These are phyloP conservation scores for Axea sp. DNA, from an alignment of 2,888 invertebrate genomes.

Conservation along the genomic window DNA sequence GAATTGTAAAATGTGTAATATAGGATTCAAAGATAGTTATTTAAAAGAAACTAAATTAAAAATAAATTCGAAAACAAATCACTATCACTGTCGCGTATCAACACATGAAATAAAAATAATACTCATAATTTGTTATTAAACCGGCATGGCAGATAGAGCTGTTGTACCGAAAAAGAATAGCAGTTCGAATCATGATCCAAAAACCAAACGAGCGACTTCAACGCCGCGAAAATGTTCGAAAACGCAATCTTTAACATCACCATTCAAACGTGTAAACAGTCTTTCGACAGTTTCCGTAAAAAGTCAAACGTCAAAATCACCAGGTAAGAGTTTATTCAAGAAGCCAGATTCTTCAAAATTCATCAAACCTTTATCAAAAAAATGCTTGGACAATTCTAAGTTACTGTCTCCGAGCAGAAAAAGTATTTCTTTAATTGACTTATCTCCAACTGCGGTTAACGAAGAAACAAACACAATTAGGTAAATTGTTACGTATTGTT, in stretches of 20 bases:
- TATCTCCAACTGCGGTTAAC: conserved; percentile 66
- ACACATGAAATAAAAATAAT: no score
- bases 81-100: no score
- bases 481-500: background rate
- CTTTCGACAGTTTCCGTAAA: conserved; percentile 65
- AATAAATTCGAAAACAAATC: no score
- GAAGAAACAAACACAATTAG: conserved; percentile 38
- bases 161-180: no score
- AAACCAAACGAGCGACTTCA: conserved; percentile 44
- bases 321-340: conserved; percentile 55
- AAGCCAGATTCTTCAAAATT: conserved; percentile 46
- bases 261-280: conserved; percentile 65
- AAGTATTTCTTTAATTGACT: conserved; percentile 74
- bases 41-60: no score
- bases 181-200: conserved; percentile 30
- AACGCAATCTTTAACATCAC: conserved; percentile 61
- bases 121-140: no score
- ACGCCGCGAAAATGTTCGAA: conserved; percentile 43
- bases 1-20: no score
- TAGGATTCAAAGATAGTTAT: no score
- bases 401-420: conserved; percentile 65
- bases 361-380: background rate
- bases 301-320: conserved; percentile 64
- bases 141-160: no score
- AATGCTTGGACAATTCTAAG: conserved; percentile 20